These are phyloP conservation scores for Dorcus hopei DNA, from an alignment of 2,888 invertebrate genomes.

Conservation along the genomic window DNA sequence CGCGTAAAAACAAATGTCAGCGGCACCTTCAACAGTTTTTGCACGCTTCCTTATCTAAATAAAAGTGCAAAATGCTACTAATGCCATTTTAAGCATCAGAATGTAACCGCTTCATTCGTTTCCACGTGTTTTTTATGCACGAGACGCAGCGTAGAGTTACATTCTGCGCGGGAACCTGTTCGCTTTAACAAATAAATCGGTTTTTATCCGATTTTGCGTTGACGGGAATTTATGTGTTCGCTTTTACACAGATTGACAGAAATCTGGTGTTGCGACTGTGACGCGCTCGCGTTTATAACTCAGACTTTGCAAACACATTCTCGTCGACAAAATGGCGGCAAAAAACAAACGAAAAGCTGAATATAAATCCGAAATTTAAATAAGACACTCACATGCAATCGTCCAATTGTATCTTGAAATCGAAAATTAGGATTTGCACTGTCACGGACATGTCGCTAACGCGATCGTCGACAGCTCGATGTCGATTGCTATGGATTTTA, in stretches of 20 bases:
- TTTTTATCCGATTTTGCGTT: conserved; percentile 45
- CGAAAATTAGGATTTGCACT: conserved; percentile 10
- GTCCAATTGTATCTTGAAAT: conserved; percentile 35
- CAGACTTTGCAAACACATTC: conserved; percentile 39
- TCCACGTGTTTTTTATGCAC: conserved; percentile 5
- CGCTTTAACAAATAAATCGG: conserved; percentile 45
- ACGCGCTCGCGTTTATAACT: conserved; percentile 41
- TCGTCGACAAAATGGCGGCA: conserved; percentile 43
- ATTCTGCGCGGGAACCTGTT: conserved; percentile 31
- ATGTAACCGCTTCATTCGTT: conserved; percentile 25
- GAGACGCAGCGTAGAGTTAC: conserved; percentile 23
- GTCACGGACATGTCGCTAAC: conserved; percentile 22
- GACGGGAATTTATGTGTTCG: conserved; percentile 45
- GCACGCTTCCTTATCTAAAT: conserved; percentile 35
- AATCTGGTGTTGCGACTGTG: conserved; percentile 42
- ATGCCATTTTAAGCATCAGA: conserved; percentile 34
- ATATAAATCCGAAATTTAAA: conserved; percentile 42
- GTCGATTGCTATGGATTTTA: conserved; percentile 29
- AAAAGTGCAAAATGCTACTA: conserved; percentile 41
- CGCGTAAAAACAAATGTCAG: conserved; percentile 45
- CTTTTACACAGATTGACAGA: conserved; percentile 43
- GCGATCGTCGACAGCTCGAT: conserved; percentile 23
- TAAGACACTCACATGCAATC: conserved; percentile 39
- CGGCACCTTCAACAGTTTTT: conserved; percentile 39
- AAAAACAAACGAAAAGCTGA: conserved; percentile 34